Evolutionary conservation across 1,140 invertebrate genomes (phyloP), one percentile per base, ranked within the genome.

Genomic region (Sarcophaga peregrina): DNA sequence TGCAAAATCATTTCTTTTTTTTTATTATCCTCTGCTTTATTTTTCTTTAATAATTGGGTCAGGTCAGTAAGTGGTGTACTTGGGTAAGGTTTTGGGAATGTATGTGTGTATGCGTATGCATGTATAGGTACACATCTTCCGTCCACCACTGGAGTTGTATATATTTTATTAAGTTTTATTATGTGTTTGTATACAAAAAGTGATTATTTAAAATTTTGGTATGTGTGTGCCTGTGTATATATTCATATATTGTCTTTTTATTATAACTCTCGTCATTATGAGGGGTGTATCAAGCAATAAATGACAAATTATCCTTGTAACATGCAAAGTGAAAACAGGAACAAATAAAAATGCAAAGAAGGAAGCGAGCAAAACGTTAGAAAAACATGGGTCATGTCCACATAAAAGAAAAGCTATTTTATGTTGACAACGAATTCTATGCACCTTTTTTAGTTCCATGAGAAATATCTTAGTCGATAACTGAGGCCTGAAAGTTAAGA

Each of bases 241-340:
- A 20, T 20, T 25, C 17, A 68, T 68, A 68, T 20, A 68, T 20
- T 68, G 10, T 68, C 17, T 9, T 8, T 20, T 68, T 20, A 20
- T 68, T 68, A 25, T 17, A 20, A 25, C 62, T 68, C 17, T 10
- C 10, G 5, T 9, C 62, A 25, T 20, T 68, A 68, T 37, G 62
- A 20, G 62, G 62, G 62, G 17, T 68, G 62, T 68, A 68, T 9
- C 62, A 8, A 68, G 20, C n/a, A 68, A 68, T 68, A 68, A 68
- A 68, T 68, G 62, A 68, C 62, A 68, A 68, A 68, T 68, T 68
- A 68, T 25, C 15, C 62, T 68, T 68, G 17, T 68, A 68, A 25
- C 62, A 68, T 68, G 62, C n/a, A 68, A 68, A 68, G 4, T 37
- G 25, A 68, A 68, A 68, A 20, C 3, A 6, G 15, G n/a, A 20